Conservation (phyloP, 2,888 invertebrate genomes). For the Phortica magna region DNA sequence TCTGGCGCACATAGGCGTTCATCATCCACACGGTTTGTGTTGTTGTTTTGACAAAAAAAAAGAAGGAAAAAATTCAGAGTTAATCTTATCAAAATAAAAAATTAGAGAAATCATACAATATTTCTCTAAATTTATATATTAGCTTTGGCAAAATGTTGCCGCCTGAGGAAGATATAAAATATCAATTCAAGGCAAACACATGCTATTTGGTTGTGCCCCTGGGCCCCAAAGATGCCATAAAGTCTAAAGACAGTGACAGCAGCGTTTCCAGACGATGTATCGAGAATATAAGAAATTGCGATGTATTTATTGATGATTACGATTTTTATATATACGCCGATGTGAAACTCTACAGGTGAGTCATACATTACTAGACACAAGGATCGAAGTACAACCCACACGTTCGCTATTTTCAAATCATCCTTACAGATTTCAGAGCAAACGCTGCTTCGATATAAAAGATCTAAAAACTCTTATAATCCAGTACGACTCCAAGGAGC, state of each 20-base stretch:
- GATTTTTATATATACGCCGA: slow-evolving; percentile 72
- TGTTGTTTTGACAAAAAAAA: too few relatives aligned
- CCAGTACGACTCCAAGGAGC: slow-evolving; percentile 60
- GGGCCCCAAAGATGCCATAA: background rate
- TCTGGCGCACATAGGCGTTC: too few relatives aligned
- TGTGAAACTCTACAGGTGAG: slow-evolving; percentile 66
- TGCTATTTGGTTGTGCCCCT: slow-evolving; percentile 13
- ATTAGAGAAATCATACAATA: background rate
- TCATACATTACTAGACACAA: slow-evolving; percentile 25
- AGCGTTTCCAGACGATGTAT: slow-evolving; percentile 52
- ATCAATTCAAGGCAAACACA: slow-evolving; percentile 26
- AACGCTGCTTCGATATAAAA: slow-evolving; percentile 68
- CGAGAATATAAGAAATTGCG: slow-evolving; percentile 70
- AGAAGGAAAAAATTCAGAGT: too few relatives aligned
- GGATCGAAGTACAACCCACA: background rate
- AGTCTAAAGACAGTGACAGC: slow-evolving; percentile 21
- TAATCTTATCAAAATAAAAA: background rate
- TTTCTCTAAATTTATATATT: background rate
- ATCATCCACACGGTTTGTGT: too few relatives aligned
- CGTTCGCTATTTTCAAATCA: slow-evolving; percentile 28
- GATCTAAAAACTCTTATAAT: slow-evolving; percentile 70
- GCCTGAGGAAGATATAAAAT: slow-evolving; percentile 20
- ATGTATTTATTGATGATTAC: slow-evolving; percentile 73
- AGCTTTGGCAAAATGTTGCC: slow-evolving; percentile 16
- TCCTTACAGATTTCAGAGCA: slow-evolving; percentile 65